Evolutionary conservation across 2,113 vertebrate genomes (phyloP).

Genomic region (Pristiophorus japonicus): DNA sequence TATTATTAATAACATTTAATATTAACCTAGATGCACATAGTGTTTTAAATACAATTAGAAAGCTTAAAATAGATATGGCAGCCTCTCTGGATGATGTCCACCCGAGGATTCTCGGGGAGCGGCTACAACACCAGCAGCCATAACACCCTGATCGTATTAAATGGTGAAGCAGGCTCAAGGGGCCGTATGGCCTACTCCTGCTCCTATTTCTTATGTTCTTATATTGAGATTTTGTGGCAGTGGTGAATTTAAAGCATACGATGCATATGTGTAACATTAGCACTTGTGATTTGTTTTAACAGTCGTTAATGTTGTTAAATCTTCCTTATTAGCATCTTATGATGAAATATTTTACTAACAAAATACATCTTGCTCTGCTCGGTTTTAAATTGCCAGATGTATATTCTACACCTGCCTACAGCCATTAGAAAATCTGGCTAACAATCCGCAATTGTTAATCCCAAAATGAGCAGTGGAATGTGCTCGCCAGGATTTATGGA

Average conservation of each 20-base stretch:
- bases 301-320: background rate
- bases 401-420: background rate
- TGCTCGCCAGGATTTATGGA: background rate
- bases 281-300: background rate
- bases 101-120: too few species aligned
- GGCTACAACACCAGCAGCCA: too few species aligned
- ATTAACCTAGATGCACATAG: too few species aligned
- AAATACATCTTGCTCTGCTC: background rate
- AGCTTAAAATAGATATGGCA: too few species aligned
- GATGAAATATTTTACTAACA: background rate
- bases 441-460: background rate
- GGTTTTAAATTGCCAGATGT: background rate
- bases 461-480: background rate
- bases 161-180: too few species aligned
- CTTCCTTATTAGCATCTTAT: background rate
- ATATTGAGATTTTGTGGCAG: background rate
- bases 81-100: too few species aligned
- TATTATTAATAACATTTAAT: too few species aligned
- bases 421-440: background rate
- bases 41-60: too few species aligned
- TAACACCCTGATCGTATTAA: too few species aligned
- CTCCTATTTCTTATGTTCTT: too few species aligned
- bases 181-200: too few species aligned
- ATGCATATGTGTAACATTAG: background rate
- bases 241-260: background rate